phyloP scores from a whole-genome alignment of 2,113 vertebrate genomes.

The Elgaria multicarinata region DNA sequence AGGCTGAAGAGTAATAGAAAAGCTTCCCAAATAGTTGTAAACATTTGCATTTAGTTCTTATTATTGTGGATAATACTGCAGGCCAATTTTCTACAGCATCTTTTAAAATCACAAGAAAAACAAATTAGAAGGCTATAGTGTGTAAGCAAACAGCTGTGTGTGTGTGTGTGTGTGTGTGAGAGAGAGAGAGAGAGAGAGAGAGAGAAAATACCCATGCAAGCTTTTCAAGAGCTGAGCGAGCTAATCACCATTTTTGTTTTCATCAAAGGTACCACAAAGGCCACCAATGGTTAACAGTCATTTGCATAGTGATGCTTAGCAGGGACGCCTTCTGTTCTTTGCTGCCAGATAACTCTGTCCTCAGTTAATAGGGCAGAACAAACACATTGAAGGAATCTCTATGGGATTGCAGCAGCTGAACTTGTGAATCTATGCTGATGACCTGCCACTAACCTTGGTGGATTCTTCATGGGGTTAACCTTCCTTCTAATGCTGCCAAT shows the following conservation, averaged over 20 bases:
- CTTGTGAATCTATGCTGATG: not conserved
- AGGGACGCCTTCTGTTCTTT: not conserved
- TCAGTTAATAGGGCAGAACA: conserved; percentile 6
- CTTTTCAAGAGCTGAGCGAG: not conserved
- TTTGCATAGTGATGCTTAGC: not conserved
- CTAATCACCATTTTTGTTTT: not conserved
- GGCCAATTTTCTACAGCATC: not conserved
- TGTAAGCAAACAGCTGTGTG: not conserved
- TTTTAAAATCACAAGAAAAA: not conserved
- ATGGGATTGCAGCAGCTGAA: conserved; percentile 10
- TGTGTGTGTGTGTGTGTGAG: no score
- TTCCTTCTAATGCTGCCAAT: not conserved
- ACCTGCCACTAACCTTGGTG: not conserved
- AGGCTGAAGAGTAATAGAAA: not conserved
- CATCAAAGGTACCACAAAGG: not conserved
- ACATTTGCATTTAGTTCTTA: not conserved
- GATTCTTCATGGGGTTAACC: conserved; percentile 27
- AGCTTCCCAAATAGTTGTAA: not conserved
- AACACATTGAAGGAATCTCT: not conserved
- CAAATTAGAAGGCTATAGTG: not conserved
- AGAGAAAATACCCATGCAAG: no score
- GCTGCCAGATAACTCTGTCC: conserved; percentile 2
- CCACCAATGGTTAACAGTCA: not conserved
- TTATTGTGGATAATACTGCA: not conserved
- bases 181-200: no score